A percentile compares a stretch with the other conserved stretches of the same genome.
Evolutionary conservation across 2,888 invertebrate genomes (phyloP).

Genomic region (Ormia ochracea): DNA sequence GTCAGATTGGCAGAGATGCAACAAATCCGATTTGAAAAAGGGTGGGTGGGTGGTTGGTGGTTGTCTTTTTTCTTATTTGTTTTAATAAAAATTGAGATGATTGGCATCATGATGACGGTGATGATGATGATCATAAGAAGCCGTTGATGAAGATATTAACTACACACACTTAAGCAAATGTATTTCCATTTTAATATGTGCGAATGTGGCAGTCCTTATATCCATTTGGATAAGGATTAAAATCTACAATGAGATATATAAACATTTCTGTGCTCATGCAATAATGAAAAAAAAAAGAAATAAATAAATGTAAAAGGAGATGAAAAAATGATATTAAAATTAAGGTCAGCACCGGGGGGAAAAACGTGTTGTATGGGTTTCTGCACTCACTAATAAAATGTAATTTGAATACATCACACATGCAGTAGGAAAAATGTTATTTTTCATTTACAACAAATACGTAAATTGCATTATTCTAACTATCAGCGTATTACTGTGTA

Average conservation of each 20-base stretch:
- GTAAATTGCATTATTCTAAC: conserved; percentile 34
- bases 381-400: conserved; percentile 56
- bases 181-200: neutral
- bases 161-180: neutral
- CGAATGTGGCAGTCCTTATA: conserved; percentile 18
- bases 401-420: conserved; percentile 59
- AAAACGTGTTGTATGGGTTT: neutral
- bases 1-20: conserved; percentile 32
- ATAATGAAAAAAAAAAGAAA: neutral
- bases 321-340: conserved; percentile 53
- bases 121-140: conserved; percentile 15
- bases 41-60: neutral
- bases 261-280: conserved; percentile 27
- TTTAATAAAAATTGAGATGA: conserved; percentile 56
- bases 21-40: neutral
- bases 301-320: conserved; percentile 38
- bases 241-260: conserved; percentile 41
- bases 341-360: conserved; percentile 61
- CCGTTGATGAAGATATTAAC: neutral
- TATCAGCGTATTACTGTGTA: conserved; percentile 37
- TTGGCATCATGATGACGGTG: conserved; percentile 55
- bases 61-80: conserved; percentile 8
- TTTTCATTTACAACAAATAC: conserved; percentile 24
- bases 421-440: neutral
- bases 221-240: conserved; percentile 52